Evolutionary conservation across 2,888 invertebrate genomes (phyloP).

Genomic region (Ceratothoa steindachneri): DNA sequence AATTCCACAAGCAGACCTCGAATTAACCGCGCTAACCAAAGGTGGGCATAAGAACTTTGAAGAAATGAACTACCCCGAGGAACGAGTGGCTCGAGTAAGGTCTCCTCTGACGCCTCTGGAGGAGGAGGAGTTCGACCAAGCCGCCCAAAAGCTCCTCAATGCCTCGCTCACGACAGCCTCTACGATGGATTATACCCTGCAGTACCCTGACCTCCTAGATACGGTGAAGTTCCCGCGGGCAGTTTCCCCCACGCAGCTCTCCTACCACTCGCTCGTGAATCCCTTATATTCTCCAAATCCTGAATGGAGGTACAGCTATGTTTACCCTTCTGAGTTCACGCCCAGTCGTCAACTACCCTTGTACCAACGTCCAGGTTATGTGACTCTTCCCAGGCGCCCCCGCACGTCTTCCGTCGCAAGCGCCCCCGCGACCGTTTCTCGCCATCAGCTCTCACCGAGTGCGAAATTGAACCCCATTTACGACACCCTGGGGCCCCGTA

Average conservation of each 20-base stretch:
- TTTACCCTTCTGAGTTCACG: conserved; percentile 20
- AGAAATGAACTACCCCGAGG: conserved; percentile 40
- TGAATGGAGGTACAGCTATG: conserved; percentile 39
- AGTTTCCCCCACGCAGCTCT: conserved; percentile 37
- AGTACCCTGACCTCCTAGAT: conserved; percentile 39
- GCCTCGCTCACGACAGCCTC: neutral
- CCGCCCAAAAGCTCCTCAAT: conserved; percentile 16
- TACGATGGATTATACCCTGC: neutral
- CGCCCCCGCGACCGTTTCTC: conserved; percentile 46
- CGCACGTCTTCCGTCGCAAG: conserved; percentile 51
- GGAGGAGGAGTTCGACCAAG: conserved; percentile 33
- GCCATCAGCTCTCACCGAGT: neutral
- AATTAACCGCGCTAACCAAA: conserved; percentile 37
- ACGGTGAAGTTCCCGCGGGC: conserved; percentile 26
- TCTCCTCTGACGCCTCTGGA: conserved; percentile 34
- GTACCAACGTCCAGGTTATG: conserved; percentile 49
- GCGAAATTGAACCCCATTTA: conserved; percentile 62
- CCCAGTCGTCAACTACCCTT: conserved; percentile 1
- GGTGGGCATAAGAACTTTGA: conserved; percentile 41
- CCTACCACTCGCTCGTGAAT: conserved; percentile 34
- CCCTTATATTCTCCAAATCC: conserved; percentile 20
- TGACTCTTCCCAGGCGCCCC: conserved; percentile 48
- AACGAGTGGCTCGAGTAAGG: neutral
- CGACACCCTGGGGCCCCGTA: conserved; percentile 84
- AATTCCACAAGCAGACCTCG: conserved; percentile 49